Percentiles rank a stretch among this genome's conserved stretches.
Evolutionary conservation across 2,888 invertebrate genomes (phyloP).

Genomic region (Antheraea assamensis): DNA sequence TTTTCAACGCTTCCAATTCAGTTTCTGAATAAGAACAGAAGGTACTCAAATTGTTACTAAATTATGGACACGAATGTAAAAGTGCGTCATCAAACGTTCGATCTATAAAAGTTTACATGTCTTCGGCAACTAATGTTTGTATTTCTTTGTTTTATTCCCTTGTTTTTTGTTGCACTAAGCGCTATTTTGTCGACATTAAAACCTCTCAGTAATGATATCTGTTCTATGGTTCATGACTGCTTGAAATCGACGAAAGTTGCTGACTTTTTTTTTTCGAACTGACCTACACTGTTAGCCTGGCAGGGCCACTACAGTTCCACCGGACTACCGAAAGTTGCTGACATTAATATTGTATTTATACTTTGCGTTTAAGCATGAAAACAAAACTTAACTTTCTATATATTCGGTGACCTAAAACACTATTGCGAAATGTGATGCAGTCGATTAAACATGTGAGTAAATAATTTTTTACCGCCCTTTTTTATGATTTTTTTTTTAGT

Average conservation of each 20-base stretch:
- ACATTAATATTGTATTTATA: neutral
- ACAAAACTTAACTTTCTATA: neutral
- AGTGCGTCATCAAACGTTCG: too few relatives aligned
- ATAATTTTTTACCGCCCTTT: neutral
- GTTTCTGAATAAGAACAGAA: too few relatives aligned
- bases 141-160: neutral
- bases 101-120: too few relatives aligned
- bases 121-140: too few relatives aligned
- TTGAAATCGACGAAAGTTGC: neutral
- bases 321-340: slow-evolving; percentile 1
- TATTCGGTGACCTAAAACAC: neutral
- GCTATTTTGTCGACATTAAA: neutral
- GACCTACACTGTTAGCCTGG: too few relatives aligned
- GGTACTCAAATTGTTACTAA: too few relatives aligned
- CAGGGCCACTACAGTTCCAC: too few relatives aligned
- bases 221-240: neutral
- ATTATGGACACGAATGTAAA: too few relatives aligned
- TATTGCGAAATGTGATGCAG: neutral
- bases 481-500: neutral
- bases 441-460: neutral
- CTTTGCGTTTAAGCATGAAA: neutral
- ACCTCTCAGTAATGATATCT: neutral
- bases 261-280: too few relatives aligned
- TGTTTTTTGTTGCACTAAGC: neutral
- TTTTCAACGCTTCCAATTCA: too few relatives aligned